Conservation (phyloP, 2,797 vertebrate species). For the Capromys pilorides region DNA sequence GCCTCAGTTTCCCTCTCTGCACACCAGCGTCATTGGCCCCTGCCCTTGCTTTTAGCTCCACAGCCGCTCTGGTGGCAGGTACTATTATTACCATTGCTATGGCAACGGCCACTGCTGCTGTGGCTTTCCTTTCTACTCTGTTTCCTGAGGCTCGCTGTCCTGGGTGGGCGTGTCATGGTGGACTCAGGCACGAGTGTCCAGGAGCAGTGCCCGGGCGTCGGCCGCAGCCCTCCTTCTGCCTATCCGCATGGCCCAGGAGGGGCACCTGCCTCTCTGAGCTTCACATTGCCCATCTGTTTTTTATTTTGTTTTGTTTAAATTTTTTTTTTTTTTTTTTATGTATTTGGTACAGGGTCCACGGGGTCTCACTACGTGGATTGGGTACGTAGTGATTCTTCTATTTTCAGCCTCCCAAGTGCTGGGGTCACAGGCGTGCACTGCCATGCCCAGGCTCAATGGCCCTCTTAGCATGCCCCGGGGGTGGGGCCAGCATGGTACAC, state of each 20-base stretch:
- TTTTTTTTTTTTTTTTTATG: no score
- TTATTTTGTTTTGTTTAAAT: no score
- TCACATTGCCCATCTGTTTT: neutral
- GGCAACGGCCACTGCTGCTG: accelerated
- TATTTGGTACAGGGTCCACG: no score
- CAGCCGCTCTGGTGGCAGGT: no score
- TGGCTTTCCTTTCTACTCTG: neutral
- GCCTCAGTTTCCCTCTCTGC: neutral
- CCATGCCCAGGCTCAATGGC: no score
- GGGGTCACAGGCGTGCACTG: no score
- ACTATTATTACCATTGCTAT: accelerated
- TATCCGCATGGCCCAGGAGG: neutral
- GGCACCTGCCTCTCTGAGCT: neutral
- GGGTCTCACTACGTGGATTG: no score
- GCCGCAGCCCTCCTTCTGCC: neutral
- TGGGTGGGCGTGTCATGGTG: accelerated
- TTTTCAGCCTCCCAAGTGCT: no score
- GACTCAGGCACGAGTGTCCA: neutral
- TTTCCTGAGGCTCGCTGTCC: neutral
- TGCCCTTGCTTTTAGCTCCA: no score
- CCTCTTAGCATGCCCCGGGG: no score
- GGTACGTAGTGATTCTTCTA: no score
- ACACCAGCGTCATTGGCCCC: accelerated
- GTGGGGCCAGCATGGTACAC: no score
- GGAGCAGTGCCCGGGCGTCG: neutral